Evolutionary conservation across 2,113 vertebrate genomes (phyloP).

Genomic region (Otocyon megalotis): DNA sequence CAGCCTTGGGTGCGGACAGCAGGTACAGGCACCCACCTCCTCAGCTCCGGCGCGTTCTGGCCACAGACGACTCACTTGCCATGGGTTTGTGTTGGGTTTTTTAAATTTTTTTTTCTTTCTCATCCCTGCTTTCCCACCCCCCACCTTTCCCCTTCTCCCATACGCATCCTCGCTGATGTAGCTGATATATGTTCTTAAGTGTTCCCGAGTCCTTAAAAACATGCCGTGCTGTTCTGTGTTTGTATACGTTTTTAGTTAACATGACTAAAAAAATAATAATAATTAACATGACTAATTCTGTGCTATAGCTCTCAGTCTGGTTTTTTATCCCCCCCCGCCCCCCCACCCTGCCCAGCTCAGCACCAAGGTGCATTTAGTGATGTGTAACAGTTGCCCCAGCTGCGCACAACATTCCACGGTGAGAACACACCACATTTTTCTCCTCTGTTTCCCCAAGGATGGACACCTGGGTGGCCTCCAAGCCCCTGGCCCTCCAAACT

Average conservation of each 20-base stretch:
- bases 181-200: not conserved
- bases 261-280: not conserved
- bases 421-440: not conserved
- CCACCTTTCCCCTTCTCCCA: not conserved
- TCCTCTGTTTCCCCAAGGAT: not conserved
- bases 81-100: not conserved
- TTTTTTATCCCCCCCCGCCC: not conserved
- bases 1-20: not conserved
- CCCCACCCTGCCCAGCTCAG: not conserved
- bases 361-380: not conserved
- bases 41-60: not conserved
- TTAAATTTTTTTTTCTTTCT: not conserved
- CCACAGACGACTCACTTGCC: not conserved
- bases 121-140: not conserved
- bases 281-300: not conserved
- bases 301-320: not conserved
- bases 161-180: not conserved
- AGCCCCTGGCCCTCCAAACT: not conserved
- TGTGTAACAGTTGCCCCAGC: not conserved
- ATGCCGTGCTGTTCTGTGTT: not conserved
- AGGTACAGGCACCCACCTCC: not conserved
- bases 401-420: rapidly evolving
- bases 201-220: not conserved
- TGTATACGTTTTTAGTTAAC: not conserved
- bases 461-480: not conserved